Evolutionary conservation across 2,113 vertebrate genomes (phyloP).

Genomic region (Ageneiosus marmoratus): DNA sequence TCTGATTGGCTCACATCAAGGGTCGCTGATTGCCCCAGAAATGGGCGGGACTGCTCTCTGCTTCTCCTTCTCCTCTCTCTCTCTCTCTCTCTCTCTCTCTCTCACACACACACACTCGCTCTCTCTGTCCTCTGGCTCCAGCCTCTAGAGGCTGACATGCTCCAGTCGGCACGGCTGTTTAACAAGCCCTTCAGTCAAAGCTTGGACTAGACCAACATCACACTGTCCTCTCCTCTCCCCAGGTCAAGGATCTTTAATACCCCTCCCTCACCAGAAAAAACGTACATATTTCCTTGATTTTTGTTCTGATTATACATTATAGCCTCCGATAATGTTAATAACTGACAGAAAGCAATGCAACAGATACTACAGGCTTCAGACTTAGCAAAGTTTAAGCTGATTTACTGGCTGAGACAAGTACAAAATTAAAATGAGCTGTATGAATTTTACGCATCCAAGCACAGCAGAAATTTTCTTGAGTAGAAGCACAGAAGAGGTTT

Average conservation of each 20-base stretch:
- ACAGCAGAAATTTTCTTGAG: too few relatives aligned
- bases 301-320: background rate
- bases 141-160: slow-evolving; percentile 28
- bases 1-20: slow-evolving; percentile 55
- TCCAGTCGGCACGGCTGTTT: slow-evolving; percentile 27
- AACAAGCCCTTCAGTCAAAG: slow-evolving; percentile 43
- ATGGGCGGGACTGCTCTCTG: slow-evolving; percentile 22
- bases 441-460: background rate
- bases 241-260: slow-evolving; percentile 46
- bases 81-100: background rate
- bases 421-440: background rate
- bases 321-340: background rate
- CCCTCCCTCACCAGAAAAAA: slow-evolving; percentile 36
- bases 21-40: slow-evolving; percentile 47
- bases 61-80: background rate
- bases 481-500: background rate
- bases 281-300: background rate
- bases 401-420: background rate
- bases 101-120: too few relatives aligned
- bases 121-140: background rate
- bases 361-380: background rate
- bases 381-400: background rate
- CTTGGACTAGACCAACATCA: slow-evolving; percentile 29
- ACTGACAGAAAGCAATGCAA: background rate
- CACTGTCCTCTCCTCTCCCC: slow-evolving; percentile 3